These are phyloP conservation scores for Palythoa grandiflora DNA, from an alignment of 92 coral and sea anemone species.

Conservation along the genomic window DNA sequence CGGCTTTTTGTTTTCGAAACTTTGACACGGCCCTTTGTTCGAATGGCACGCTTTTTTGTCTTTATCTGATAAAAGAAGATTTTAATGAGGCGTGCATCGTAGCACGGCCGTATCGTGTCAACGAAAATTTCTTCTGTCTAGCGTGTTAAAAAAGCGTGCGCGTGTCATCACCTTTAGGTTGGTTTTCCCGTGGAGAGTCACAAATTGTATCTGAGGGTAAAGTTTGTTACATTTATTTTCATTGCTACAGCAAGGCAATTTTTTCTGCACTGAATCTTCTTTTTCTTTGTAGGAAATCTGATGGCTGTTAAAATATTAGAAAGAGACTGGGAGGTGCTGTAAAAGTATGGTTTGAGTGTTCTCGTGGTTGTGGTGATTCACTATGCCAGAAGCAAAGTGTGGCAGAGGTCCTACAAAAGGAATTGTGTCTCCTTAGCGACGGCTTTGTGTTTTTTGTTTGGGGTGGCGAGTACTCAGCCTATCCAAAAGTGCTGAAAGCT, in stretches of 20 bases:
- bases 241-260: background rate
- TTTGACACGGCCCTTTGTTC: too few relatives aligned
- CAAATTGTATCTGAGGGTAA: too few relatives aligned
- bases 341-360: slow-evolving; percentile 5
- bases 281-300: background rate
- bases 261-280: background rate
- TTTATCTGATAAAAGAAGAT: too few relatives aligned
- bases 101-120: too few relatives aligned
- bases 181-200: too few relatives aligned
- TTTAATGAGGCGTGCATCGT: too few relatives aligned
- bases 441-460: background rate
- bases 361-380: slow-evolving; percentile 14
- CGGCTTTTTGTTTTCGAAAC: too few relatives aligned
- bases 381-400: slow-evolving; percentile 9
- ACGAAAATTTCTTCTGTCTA: too few relatives aligned
- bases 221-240: background rate
- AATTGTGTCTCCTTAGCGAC: background rate
- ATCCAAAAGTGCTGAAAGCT: slow-evolving; percentile 36
- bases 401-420: background rate
- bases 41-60: too few relatives aligned
- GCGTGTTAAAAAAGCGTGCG: too few relatives aligned
- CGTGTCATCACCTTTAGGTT: too few relatives aligned
- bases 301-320: slow-evolving; percentile 3
- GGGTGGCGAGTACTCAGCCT: slow-evolving; percentile 37
- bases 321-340: slow-evolving; percentile 12